A percentile compares a stretch with the other conserved stretches of the same genome.
Conservation (phyloP, 2,888 invertebrate species). For the Dendrolimus pini region DNA sequence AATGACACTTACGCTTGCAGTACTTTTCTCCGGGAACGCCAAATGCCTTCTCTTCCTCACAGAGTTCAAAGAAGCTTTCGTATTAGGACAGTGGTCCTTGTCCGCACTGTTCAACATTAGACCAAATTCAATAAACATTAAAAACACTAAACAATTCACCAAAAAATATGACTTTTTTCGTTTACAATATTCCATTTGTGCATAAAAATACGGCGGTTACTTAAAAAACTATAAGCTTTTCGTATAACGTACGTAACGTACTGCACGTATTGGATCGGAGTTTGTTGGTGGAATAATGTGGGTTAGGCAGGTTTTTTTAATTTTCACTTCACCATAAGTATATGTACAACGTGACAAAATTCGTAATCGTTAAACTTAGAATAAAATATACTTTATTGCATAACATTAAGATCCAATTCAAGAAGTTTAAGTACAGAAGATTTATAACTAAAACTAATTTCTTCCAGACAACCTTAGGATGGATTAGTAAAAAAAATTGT, state of each 20-base stretch:
- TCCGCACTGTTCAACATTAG: constrained; percentile 5
- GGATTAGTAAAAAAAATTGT: too few relatives aligned
- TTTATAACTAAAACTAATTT: too few relatives aligned
- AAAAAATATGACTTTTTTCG: background rate
- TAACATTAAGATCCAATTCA: too few relatives aligned
- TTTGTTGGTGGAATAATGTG: background rate
- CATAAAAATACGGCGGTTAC: background rate
- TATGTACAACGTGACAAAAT: too few relatives aligned
- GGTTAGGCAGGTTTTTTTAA: constrained; percentile 1
- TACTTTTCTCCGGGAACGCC: constrained; percentile 30
- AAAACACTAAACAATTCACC: constrained; percentile 8
- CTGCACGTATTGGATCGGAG: background rate
- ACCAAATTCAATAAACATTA: constrained; percentile 6
- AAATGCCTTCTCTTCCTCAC: constrained; percentile 35
- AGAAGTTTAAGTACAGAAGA: too few relatives aligned
- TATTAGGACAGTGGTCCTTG: constrained; percentile 28
- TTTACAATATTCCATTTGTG: constrained; percentile 13
- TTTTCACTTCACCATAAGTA: background rate
- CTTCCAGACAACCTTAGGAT: too few relatives aligned
- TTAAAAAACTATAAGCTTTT: background rate
- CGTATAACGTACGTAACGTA: background rate
- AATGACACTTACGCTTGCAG: constrained; percentile 24
- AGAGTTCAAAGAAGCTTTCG: constrained; percentile 22
- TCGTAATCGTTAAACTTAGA: too few relatives aligned
- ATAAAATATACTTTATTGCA: too few relatives aligned